These are phyloP conservation scores for Malurus cyaneus DNA, from an alignment of 2,113 vertebrate genomes.

Conservation along the genomic window DNA sequence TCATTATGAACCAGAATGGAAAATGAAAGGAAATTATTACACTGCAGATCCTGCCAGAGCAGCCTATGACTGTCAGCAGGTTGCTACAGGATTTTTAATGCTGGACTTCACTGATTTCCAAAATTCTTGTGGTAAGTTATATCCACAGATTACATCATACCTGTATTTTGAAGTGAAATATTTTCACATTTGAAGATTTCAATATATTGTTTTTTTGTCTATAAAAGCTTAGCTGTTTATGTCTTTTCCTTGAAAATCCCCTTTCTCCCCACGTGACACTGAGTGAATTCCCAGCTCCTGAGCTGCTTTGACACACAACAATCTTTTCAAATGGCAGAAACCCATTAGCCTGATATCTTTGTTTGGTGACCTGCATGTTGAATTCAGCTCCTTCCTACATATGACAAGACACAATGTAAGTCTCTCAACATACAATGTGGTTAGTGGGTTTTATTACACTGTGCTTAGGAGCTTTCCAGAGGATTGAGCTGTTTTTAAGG, in stretches of 20 bases:
- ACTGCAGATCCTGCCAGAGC: not conserved
- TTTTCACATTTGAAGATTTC: not conserved
- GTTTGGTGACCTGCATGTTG: not conserved
- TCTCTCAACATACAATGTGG: not conserved
- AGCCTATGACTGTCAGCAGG: not conserved
- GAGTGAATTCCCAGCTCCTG: not conserved
- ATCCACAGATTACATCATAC: not conserved
- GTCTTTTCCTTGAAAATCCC: not conserved
- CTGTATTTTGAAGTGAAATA: not conserved
- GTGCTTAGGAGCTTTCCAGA: not conserved
- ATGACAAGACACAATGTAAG: not conserved
- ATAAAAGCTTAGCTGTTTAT: not conserved
- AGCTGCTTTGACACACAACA: not conserved
- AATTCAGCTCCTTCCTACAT: not conserved
- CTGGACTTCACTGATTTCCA: not conserved
- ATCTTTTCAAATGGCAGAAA: not conserved
- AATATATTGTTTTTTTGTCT: not conserved
- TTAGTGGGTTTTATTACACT: not conserved
- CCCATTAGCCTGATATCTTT: not conserved
- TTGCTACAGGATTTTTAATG: not conserved
- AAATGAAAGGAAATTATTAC: not conserved
- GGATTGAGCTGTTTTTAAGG: not conserved
- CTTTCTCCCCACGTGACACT: rapidly evolving
- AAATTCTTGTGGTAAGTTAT: not conserved
- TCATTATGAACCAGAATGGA: not conserved